These are phyloP conservation scores for Crenichthys baileyi DNA, from an alignment of 2,797 vertebrate genomes.

Conservation along the genomic window DNA sequence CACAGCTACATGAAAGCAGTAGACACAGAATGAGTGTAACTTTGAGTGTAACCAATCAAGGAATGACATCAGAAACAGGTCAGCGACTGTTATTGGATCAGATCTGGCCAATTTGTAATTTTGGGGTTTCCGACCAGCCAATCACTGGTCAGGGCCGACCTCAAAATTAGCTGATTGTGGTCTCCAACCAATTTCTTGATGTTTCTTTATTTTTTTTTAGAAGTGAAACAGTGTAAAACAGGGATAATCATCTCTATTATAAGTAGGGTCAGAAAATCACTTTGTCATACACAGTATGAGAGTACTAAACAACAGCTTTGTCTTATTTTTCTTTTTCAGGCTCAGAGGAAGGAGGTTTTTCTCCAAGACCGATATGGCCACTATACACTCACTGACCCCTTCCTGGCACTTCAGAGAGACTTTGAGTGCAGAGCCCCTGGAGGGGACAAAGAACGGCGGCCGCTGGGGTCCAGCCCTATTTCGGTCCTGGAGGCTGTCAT, in stretches of 20 bases:
- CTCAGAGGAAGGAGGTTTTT: constrained; percentile 95
- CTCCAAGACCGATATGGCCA: constrained; percentile 95
- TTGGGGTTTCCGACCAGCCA: not conserved
- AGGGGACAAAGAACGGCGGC: constrained; percentile 84
- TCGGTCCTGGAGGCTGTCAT: constrained; percentile 96
- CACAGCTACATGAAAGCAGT: no score
- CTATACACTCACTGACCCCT: constrained; percentile 95
- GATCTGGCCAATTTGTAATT: not conserved
- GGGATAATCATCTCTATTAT: not conserved
- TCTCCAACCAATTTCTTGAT: not conserved
- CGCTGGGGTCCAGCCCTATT: constrained; percentile 91
- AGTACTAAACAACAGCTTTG: not conserved
- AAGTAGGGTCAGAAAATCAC: not conserved
- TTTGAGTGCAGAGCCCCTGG: constrained; percentile 84
- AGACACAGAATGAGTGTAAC: no score
- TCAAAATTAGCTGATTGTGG: not conserved
- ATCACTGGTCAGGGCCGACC: not conserved
- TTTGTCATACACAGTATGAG: not conserved
- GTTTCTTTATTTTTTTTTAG: not conserved
- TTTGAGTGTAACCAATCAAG: not conserved
- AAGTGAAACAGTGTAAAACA: not conserved
- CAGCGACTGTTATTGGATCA: not conserved
- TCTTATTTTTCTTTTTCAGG: constrained; percentile 70
- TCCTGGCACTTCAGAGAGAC: constrained; percentile 96
- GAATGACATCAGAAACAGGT: not conserved